Base-by-base conservation (phyloP, 1,140 invertebrate genomes). In the Drosophila asahinai region DNA sequence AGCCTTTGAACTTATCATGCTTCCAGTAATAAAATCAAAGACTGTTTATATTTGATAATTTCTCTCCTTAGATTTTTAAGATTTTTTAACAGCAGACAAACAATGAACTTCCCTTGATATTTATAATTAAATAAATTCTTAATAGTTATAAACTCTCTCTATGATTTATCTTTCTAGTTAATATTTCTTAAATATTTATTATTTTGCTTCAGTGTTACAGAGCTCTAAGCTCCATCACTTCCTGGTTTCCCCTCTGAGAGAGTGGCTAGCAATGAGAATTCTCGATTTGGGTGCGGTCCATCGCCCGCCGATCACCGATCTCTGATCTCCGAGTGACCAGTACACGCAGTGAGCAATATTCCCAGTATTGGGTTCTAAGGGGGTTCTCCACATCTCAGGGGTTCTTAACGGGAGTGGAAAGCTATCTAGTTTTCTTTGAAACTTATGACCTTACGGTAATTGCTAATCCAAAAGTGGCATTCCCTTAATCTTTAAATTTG, bases 241-340 rank as follows among this genome's bases (percentile, higher is more conserved):
- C 83, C 83, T 86, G 83, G 82, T 86, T 58, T 27, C 12, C 36
- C 48, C 45, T 4, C 45, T 4, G 19, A 17, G 58, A 60, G 15
- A 77, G 54, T 68, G 60, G 58, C 58, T 67, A 43, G 54, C 58
- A 49, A 65, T 71, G 65, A 61, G 62, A 81, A 63, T 70, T 78
- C 74, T 80, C 45, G 51, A 86, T 81, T 71, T 86, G 79, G 82
- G 68, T 66, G 77, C 64, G 77, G 59, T 42, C 30, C 22, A 25
- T 49, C 60, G 22, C 33, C n/a, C 17, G 43, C 15, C 36, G 71
- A 80, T 27, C 47, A n/a, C 17, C 52, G 11, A 65, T n/a, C 15
- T 17, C 8, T n/a, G 55, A 57, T 57, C 19, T 1, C n/a, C 25
- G 33, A 58, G 8, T 58, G 65, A 48, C 33, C 48, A 47, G 15